Base-by-base conservation (phyloP, 1,140 invertebrate species). In the Dufourea novaeangliae region DNA sequence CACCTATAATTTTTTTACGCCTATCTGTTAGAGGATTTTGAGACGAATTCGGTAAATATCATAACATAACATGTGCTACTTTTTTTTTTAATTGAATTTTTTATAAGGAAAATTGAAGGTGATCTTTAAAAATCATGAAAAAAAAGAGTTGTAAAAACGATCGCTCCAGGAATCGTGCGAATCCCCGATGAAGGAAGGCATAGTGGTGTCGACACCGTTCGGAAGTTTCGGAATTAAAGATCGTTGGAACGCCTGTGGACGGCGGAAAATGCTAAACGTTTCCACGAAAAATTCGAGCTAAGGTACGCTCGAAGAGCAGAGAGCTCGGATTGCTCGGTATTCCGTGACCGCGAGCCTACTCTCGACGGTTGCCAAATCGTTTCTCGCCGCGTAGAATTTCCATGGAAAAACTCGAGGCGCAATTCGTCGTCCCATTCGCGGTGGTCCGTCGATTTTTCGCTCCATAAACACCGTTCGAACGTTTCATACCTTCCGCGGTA, bases 261-360 rank as follows among this genome's bases (percentile, higher is more conserved):
- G 39, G n/a, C 64, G n/a, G 46, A 41, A 80, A 80, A 70, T 77
- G 62, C 67, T 81, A 77, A 81, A 46, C 39, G 46, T 39, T 81
- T 82, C 79, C 72, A 54, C 32, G 78, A 67, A 82, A 71, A n/a
- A 80, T 66, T 70, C 59, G 66, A 44, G 41, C 14, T 41, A 46
- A 20, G 34, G 20, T 12, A 3, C 25, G 54, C 11, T 62, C 4
- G 7, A 20, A 14, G 44, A 44, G 41, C 41, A 3, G 41, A 12
- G 11, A 3, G 20, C 46, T 17, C 1, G 41, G 6, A n/a, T n/a
- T 50, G 46, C 46, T 50, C 54, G 71, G 61, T 63, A 73, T 64
- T 73, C 71, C 46, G 61, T 37, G 46, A 29, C 22, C 17, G 57
- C 56, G 22, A 39, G 32, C n/a, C 32, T 61, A 29, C 4, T 27